Percentiles rank a stretch among this genome's conserved stretches.
Evolutionary conservation across 2,113 vertebrate genomes (phyloP).

Genomic region (Phaethon lepturus): DNA sequence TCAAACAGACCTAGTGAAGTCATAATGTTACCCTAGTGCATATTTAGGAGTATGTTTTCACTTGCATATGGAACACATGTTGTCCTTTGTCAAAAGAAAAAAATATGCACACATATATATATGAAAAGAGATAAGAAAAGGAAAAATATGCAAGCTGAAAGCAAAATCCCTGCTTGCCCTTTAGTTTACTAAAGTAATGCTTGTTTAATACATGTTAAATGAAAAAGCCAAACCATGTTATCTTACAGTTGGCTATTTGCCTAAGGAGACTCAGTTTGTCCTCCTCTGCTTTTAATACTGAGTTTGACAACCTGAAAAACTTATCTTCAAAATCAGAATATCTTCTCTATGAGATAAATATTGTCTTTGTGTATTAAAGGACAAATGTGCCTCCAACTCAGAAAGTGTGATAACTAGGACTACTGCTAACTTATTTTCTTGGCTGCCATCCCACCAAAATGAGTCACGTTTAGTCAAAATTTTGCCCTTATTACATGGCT

Average conservation of each 20-base stretch:
- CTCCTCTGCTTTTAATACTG: not conserved
- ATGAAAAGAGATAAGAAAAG: not conserved
- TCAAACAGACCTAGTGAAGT: not conserved
- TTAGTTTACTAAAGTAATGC: not conserved
- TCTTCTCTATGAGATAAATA: not conserved
- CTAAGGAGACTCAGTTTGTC: not conserved
- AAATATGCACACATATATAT: not conserved
- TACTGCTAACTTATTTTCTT: conserved; percentile 6
- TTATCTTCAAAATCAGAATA: not conserved
- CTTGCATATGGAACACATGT: not conserved
- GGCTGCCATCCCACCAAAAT: not conserved
- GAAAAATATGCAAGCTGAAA: not conserved
- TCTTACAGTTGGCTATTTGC: not conserved
- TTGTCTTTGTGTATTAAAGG: not conserved
- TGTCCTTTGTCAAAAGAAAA: not conserved
- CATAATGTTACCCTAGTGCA: not conserved
- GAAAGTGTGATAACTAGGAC: not conserved
- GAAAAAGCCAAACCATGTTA: not conserved
- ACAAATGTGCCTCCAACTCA: not conserved
- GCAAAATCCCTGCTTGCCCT: not conserved
- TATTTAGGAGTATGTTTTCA: not conserved
- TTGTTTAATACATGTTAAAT: not conserved
- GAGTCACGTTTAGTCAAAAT: conserved; percentile 7
- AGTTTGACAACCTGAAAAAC: not conserved
- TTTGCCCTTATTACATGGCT: conserved; percentile 5